A percentile compares a stretch with the other conserved stretches of the same genome.
These are phyloP conservation scores for Sesamia nonagrioides DNA, from an alignment of 1,140 invertebrate species.

Conservation along the genomic window DNA sequence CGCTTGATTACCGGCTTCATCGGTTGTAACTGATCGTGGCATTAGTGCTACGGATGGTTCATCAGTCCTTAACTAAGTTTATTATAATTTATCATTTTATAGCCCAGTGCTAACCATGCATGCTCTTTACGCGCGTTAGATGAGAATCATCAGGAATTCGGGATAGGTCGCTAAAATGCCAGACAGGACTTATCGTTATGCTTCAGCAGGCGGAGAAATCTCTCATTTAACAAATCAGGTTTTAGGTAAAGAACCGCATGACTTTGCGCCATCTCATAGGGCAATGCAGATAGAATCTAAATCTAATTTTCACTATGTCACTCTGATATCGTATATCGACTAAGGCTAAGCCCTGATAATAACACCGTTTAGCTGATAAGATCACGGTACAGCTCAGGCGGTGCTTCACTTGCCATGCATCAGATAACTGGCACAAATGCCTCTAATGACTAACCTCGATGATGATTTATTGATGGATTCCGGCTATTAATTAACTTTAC, in stretches of 20 bases:
- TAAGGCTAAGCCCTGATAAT: background rate
- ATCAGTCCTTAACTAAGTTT: too few relatives aligned
- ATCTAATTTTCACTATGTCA: background rate
- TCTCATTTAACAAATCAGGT: too few relatives aligned
- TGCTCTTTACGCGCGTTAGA: too few relatives aligned
- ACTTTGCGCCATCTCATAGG: background rate
- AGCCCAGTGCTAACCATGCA: too few relatives aligned
- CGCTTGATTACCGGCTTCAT: constrained; percentile 3
- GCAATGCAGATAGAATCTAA: background rate
- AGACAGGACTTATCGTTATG: too few relatives aligned
- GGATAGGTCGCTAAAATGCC: too few relatives aligned
- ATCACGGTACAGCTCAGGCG: background rate
- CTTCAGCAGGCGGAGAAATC: too few relatives aligned
- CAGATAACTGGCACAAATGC: constrained; percentile 28
- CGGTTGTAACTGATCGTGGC: constrained; percentile 28
- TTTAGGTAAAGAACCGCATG: too few relatives aligned
- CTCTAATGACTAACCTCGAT: constrained; percentile 6
- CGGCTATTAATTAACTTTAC: constrained; percentile 35
- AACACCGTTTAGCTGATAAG: background rate
- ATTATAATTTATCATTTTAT: too few relatives aligned
- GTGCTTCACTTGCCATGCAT: background rate
- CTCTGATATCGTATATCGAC: background rate
- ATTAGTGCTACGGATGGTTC: background rate
- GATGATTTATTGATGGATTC: constrained; percentile 30
- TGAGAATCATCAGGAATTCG: too few relatives aligned